Conservation (phyloP, 37 sponge, comb jelly and placozoan genomes). For the Axinella damicornis region DNA sequence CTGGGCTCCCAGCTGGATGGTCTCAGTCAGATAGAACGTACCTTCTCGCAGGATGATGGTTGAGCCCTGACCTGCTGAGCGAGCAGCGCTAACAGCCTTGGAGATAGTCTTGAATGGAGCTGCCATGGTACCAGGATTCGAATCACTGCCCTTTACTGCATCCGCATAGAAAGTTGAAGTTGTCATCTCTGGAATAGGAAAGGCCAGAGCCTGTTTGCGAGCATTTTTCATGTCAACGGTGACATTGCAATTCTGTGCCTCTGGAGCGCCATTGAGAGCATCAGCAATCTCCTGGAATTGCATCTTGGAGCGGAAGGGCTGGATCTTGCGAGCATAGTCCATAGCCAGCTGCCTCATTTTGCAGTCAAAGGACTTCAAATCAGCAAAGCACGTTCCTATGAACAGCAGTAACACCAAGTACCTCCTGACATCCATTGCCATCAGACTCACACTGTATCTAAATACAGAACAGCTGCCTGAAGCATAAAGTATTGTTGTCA, state of each 20-base stretch:
- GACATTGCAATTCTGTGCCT: slow-evolving; percentile 65
- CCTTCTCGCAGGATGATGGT: slow-evolving; percentile 57
- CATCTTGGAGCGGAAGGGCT: slow-evolving; percentile 37
- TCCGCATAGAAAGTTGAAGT: slow-evolving; percentile 24
- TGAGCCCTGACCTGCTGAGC: background rate
- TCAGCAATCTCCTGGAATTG: slow-evolving; percentile 56
- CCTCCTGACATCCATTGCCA: no score
- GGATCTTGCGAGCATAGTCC: slow-evolving; percentile 69
- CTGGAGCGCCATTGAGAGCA: slow-evolving; percentile 70
- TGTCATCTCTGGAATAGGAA: no score
- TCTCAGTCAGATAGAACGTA: slow-evolving; percentile 42
- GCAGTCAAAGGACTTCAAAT: slow-evolving; percentile 69
- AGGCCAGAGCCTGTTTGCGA: no score
- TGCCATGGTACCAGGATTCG: slow-evolving; percentile 36
- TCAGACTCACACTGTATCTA: no score
- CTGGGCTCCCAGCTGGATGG: slow-evolving; percentile 28
- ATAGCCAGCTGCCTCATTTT: slow-evolving; percentile 64
- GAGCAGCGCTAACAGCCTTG: slow-evolving; percentile 8
- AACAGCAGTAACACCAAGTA: no score
- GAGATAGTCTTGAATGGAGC: slow-evolving; percentile 29
- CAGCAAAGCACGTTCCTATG: slow-evolving; percentile 2
- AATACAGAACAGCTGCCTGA: no score
- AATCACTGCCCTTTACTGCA: slow-evolving; percentile 43
- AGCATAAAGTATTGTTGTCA: no score
- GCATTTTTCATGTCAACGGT: background rate